These are phyloP conservation scores for Tragelaphus scriptus DNA, from an alignment of 2,113 vertebrate species.

Conservation along the genomic window DNA sequence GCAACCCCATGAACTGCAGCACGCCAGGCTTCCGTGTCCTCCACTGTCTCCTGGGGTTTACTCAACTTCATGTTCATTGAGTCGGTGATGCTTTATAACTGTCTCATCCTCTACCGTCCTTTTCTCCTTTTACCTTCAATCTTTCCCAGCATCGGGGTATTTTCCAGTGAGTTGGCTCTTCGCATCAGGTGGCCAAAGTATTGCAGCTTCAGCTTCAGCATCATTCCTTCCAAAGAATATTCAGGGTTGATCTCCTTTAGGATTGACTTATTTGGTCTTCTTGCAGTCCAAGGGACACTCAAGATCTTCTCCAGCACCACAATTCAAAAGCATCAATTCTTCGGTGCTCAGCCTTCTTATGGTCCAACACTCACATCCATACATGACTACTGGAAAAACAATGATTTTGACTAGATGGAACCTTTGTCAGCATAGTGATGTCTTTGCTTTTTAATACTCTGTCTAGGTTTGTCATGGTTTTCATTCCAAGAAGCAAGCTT, in stretches of 20 bases:
- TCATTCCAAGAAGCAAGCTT: neutral
- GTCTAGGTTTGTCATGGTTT: neutral
- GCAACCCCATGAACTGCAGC: neutral
- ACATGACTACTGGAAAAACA: neutral
- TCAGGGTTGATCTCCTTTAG: neutral
- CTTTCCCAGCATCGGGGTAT: neutral
- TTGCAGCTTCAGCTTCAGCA: neutral
- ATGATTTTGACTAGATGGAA: neutral
- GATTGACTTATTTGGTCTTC: neutral
- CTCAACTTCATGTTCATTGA: neutral
- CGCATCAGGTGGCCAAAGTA: neutral
- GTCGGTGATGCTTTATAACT: neutral
- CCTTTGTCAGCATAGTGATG: neutral
- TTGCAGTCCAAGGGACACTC: neutral
- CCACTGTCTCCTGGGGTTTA: neutral
- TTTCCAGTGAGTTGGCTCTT: neutral
- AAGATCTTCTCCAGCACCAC: neutral
- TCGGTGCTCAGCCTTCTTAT: neutral
- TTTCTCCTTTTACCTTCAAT: neutral
- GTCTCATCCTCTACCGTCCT: neutral
- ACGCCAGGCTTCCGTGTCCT: neutral
- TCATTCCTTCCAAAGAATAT: neutral
- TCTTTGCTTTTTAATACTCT: neutral
- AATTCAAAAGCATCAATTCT: neutral
- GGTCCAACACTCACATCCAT: neutral